These are phyloP conservation scores for Octodon degus DNA, from an alignment of 2,113 vertebrate species.

Conservation along the genomic window DNA sequence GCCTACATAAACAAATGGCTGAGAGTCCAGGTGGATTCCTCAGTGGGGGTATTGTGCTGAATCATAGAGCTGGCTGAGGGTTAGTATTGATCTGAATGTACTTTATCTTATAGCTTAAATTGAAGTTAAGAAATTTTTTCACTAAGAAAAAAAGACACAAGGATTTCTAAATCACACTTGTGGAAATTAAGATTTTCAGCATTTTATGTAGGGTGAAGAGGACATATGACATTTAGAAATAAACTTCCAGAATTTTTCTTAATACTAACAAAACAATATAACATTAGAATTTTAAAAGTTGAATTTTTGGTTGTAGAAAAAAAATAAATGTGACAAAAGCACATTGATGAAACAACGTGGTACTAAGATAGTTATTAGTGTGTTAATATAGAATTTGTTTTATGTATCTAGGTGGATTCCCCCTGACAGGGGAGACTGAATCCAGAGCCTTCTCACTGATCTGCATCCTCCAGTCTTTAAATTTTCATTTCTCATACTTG, in stretches of 20 bases:
- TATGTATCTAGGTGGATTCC: not conserved
- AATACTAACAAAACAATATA: conserved; percentile 32
- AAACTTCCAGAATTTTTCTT: conserved; percentile 3
- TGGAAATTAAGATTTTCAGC: conserved; percentile 15
- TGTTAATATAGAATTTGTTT: conserved; percentile 39
- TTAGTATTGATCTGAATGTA: conserved; percentile 9
- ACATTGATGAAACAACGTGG: not conserved
- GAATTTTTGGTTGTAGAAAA: conserved; percentile 46
- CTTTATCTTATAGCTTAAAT: conserved; percentile 35
- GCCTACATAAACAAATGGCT: not conserved
- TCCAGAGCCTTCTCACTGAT: not conserved
- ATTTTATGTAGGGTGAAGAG: conserved; percentile 42
- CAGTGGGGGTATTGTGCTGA: not conserved
- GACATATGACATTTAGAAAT: conserved; percentile 16
- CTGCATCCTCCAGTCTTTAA: not conserved
- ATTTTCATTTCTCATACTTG: not conserved
- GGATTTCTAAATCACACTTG: conserved; percentile 30
- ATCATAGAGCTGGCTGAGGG: not conserved
- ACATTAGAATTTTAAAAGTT: conserved; percentile 52
- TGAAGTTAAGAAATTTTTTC: conserved; percentile 16
- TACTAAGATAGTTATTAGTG: conserved; percentile 45
- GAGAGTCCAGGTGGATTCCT: not conserved
- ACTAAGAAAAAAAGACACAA: not conserved
- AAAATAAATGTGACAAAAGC: not conserved
- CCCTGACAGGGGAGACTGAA: not conserved